Evolutionary conservation across 2,888 invertebrate species (phyloP).

Genomic region (Brachylomia viminalis): DNA sequence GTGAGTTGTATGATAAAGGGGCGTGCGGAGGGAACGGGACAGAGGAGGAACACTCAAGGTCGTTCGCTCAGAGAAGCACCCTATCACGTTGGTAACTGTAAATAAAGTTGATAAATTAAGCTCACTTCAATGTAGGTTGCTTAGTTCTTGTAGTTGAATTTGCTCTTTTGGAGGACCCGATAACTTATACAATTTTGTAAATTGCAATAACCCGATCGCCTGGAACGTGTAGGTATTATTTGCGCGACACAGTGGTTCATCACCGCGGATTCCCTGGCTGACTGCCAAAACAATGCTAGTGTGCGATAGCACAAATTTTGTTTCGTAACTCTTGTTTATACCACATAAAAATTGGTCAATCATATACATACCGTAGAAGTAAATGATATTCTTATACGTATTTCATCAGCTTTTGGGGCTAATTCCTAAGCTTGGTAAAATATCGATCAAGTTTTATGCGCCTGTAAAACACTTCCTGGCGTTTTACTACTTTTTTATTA

Average conservation of each 20-base stretch:
- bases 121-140: background rate
- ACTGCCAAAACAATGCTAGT: conserved; percentile 77
- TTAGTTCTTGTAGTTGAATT: conserved; percentile 9
- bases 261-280: conserved; percentile 80
- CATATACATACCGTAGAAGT: conserved; percentile 10
- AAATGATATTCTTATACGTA: background rate
- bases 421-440: conserved; percentile 8
- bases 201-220: conserved; percentile 63
- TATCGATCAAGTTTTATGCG: conserved; percentile 16
- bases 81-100: conserved; percentile 19
- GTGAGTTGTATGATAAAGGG: no score
- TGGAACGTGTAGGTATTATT: conserved; percentile 72
- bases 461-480: conserved; percentile 41
- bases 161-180: background rate
- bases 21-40: no score
- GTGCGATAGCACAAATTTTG: conserved; percentile 82
- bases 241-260: conserved; percentile 81
- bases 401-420: conserved; percentile 9
- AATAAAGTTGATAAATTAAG: conserved; percentile 4
- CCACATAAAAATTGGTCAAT: conserved; percentile 82
- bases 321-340: conserved; percentile 87
- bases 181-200: conserved; percentile 16
- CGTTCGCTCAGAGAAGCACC: no score
- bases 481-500: conserved; percentile 42
- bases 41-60: no score